Evolutionary conservation across 2,888 invertebrate genomes (phyloP), one percentile per base, ranked within the genome.

Genomic region (Torymus tubicola): DNA sequence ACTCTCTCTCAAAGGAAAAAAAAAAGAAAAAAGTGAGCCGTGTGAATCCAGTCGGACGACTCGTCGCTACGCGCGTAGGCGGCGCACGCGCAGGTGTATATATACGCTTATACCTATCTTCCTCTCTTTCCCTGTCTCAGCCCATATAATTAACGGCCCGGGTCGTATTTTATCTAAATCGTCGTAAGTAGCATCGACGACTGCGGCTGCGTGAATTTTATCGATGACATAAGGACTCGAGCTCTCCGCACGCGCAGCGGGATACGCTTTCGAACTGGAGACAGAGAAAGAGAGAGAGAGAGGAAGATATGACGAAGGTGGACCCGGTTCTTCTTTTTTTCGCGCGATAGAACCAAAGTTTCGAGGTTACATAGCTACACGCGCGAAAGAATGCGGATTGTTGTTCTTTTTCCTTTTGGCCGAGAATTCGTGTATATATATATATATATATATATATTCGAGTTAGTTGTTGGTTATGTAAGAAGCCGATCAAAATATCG

Each of bases 71-170:
- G 55, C 31, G 53, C 55, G 42, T 8, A 42, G 42, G 61, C 24
- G 18, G 24, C 24, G 8, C 42, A 42, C 58, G 58, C 58, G 58
- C 18, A 18, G 16, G 58, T 18, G 55, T 16, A 21, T 53, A 16
- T n/a, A 53, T 55, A 13, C 31, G 14, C 12, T 14, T 16, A 42
- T 42, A 8, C 31, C 71, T 24, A 24, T 21, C n/a, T 31, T 58
- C 67, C 74, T 57, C 52, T 13, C 65, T 65, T 16, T 74, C 57
- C 55, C 65, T 3, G 31, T 64, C 73, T 74, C 70, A 64, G 57
- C 2, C 57, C 67, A 71, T 80, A 80, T 80, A 80, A 80, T 80
- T 80, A 80, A 80, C 80, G 70, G 75, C 65, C 61, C 50, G 42
- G 50, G 3, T 2, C 24, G n/a, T 78, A 78, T 80, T 75, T 76